phyloP scores from a whole-genome alignment of 2,113 vertebrate genomes.

The Scytalopus superciliaris region DNA sequence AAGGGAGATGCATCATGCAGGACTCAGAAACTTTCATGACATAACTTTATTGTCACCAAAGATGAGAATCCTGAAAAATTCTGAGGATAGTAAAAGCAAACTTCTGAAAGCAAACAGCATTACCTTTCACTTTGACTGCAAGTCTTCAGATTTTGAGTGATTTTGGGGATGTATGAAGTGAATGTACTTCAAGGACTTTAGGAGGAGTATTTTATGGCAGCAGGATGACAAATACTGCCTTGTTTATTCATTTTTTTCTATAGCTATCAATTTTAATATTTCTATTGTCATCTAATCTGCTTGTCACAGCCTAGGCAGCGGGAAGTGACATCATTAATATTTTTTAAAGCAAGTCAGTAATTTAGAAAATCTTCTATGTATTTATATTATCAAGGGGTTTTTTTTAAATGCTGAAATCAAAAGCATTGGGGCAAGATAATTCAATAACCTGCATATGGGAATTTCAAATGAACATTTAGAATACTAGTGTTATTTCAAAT shows the following conservation, averaged over 20 bases:
- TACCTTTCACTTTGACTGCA: slow-evolving; percentile 35
- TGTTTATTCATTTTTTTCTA: neutral
- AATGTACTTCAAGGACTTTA: slow-evolving; percentile 50
- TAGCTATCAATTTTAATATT: neutral
- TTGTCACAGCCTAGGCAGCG: slow-evolving; percentile 27
- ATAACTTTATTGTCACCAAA: slow-evolving; percentile 52
- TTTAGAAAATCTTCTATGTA: slow-evolving; percentile 15
- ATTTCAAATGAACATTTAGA: slow-evolving; percentile 32
- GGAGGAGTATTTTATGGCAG: slow-evolving; percentile 21
- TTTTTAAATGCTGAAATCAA: slow-evolving; percentile 41
- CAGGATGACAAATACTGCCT: neutral
- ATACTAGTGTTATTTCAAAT: slow-evolving; percentile 23
- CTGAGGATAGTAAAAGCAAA: neutral
- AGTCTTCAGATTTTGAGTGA: neutral
- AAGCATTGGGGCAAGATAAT: slow-evolving; percentile 33
- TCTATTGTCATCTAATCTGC: slow-evolving; percentile 13
- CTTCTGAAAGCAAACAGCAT: slow-evolving; percentile 33
- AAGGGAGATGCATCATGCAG: slow-evolving; percentile 42
- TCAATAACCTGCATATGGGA: slow-evolving; percentile 21
- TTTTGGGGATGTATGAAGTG: slow-evolving; percentile 43
- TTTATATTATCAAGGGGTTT: slow-evolving; percentile 29
- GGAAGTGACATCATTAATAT: slow-evolving; percentile 25
- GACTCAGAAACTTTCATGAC: neutral
- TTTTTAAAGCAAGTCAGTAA: slow-evolving; percentile 43
- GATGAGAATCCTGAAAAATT: slow-evolving; percentile 51